Evolutionary conservation across 1,140 invertebrate species (phyloP), one percentile per base, ranked within the genome.

Genomic region (Zaprionus inermis): DNA sequence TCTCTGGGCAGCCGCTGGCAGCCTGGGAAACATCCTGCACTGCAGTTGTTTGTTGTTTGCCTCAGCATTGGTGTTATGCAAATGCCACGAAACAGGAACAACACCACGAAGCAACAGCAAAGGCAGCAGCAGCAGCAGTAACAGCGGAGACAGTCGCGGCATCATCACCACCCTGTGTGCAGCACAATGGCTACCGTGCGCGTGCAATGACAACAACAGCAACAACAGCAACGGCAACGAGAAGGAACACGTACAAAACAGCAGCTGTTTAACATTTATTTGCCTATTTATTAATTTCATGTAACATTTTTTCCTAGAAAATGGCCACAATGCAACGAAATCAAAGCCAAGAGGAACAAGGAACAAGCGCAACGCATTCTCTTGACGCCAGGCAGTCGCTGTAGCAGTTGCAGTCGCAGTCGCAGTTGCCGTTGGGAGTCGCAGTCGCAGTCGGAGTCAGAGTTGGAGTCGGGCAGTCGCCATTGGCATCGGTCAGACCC

Each of bases 201-300:
- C 83, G 84, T 88, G 83, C 83, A 86, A 82, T 55, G 28, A 41
- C 74, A 73, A 71, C 63, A 76, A 44, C 72, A 74, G 24, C 57
- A 76, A 52, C 55, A 61, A 41, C 56, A 71, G 4, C 61, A 71
- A 34, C 60, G 58, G 32, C 49, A 52, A 72, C 52, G 63, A 16
- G 32, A 69, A 59, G 72, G 67, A 88, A 88, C 80, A 81, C 81
- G 80, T 84, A 84, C 77, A 85, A 90, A 90, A 83, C 84, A 85
- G 80, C 85, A 90, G 84, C 85, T 89, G 85, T 89, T 89, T 90
- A 90, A 89, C 85, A 90, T 90, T 89, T 90, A 90, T 89, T 89
- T 89, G 85, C 85, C 85, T 89, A 89, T 89, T 89, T 89, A 89
- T 89, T 89, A 89, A 89, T 89, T 89, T 89, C 84, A 89, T 89